Evolutionary conservation across 2,888 invertebrate species (phyloP).

Genomic region (Julus scandinavius): DNA sequence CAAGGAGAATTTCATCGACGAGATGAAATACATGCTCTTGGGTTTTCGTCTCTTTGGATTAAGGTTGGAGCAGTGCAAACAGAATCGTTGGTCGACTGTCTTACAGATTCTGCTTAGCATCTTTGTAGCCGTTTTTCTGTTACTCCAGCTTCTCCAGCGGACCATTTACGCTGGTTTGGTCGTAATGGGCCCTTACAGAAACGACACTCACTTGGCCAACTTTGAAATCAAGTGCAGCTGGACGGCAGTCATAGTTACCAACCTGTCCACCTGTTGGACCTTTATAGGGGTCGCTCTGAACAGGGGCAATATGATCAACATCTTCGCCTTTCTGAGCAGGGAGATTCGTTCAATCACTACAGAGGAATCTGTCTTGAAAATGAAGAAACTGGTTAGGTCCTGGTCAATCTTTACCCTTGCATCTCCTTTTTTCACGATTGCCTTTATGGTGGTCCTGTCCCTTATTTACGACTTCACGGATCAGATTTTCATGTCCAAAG

Average conservation of each 20-base stretch:
- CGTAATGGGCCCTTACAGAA: background rate
- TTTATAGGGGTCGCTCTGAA: background rate
- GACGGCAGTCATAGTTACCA: background rate
- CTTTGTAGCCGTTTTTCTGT: background rate
- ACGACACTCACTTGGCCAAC: background rate
- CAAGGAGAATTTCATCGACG: background rate
- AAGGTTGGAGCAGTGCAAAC: background rate
- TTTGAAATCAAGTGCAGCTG: slow-evolving; percentile 11
- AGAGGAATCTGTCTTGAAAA: background rate
- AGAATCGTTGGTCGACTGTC: background rate
- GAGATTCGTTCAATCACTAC: background rate
- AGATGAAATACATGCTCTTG: background rate
- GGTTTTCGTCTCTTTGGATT: background rate
- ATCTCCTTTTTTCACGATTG: background rate
- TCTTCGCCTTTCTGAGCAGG: background rate
- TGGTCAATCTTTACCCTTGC: background rate
- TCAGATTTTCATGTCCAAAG: background rate
- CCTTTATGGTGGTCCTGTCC: background rate
- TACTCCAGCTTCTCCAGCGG: background rate
- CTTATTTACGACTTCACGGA: background rate
- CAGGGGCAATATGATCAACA: background rate
- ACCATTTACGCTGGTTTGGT: background rate
- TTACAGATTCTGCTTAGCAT: background rate
- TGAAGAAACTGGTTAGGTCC: background rate
- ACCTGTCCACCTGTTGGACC: background rate